Conservation (phyloP, 2,113 vertebrate species). For the Anolis sagrei region DNA sequence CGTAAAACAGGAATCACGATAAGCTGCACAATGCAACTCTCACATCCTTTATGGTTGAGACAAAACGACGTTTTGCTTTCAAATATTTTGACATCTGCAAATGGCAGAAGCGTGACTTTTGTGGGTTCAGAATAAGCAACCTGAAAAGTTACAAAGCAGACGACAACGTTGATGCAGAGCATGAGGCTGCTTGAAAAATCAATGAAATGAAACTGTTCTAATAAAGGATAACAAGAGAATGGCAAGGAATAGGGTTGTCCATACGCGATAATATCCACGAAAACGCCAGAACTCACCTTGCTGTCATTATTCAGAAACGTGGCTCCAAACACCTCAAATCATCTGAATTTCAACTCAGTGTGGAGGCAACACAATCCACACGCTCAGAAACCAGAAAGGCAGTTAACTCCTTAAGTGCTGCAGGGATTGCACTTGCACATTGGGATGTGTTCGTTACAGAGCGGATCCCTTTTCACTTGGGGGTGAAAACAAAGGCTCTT, state of each 20-base stretch:
- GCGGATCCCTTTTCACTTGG: conserved; percentile 2
- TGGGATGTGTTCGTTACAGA: conserved; percentile 20
- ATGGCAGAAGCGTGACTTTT: not conserved
- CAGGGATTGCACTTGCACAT: not conserved
- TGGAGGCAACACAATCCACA: not conserved
- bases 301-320: conserved; percentile 59
- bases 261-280: not conserved
- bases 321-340: conserved; percentile 20
- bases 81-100: too few species aligned
- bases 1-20: not conserved
- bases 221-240: conserved; percentile 5
- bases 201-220: conserved; percentile 34
- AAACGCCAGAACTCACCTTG: conserved; percentile 70
- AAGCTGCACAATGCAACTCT: not conserved
- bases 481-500: conserved; percentile 40
- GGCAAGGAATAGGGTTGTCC: not conserved
- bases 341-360: conserved; percentile 34
- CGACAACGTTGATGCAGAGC: not conserved
- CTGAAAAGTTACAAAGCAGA: not conserved
- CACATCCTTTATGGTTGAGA: not conserved
- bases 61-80: not conserved
- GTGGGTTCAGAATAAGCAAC: not conserved
- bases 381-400: conserved; percentile 13
- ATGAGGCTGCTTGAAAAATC: not conserved
- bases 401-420: conserved; percentile 18